Conservation (phyloP, 1,140 invertebrate species). For the Drosophila kepulauana region DNA sequence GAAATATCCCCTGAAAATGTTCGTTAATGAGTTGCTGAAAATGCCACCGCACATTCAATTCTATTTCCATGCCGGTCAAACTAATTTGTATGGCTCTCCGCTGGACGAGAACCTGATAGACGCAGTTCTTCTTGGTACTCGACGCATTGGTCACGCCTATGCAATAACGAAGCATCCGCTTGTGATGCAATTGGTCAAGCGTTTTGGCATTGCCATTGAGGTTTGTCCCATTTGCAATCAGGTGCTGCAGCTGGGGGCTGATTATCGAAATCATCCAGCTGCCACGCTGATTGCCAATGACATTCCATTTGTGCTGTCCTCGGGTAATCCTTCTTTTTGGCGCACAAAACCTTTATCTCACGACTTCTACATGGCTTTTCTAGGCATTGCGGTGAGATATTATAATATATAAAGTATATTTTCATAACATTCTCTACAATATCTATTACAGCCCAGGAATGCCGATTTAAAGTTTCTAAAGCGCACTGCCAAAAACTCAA, state of each 20-base stretch:
- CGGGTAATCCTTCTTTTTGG: constrained; percentile 92
- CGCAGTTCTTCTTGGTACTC: constrained; percentile 90
- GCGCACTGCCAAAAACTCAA: constrained; percentile 91
- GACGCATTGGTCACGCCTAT: constrained; percentile 89
- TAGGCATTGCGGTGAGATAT: constrained; percentile 87
- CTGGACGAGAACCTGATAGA: constrained; percentile 91
- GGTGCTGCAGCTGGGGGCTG: constrained; percentile 90
- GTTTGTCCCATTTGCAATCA: constrained; percentile 92
- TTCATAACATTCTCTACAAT: no score
- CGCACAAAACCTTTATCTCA: constrained; percentile 90
- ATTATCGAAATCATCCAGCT: constrained; percentile 92
- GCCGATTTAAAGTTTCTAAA: constrained; percentile 91
- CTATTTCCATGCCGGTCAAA: constrained; percentile 94
- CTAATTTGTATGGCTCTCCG: constrained; percentile 88
- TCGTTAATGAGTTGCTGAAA: constrained; percentile 86
- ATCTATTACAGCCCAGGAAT: constrained; percentile 85
- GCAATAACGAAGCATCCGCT: constrained; percentile 91
- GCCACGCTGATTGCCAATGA: constrained; percentile 88
- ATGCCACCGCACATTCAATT: constrained; percentile 86
- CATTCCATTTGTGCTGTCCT: constrained; percentile 86
- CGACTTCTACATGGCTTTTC: constrained; percentile 93
- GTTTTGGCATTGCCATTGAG: constrained; percentile 90
- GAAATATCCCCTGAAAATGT: constrained; percentile 87
- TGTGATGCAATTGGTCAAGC: constrained; percentile 87
- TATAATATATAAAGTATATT: not conserved